phyloP scores from a whole-genome alignment of 2,888 invertebrate species.

The Tetragonula carbonaria region DNA sequence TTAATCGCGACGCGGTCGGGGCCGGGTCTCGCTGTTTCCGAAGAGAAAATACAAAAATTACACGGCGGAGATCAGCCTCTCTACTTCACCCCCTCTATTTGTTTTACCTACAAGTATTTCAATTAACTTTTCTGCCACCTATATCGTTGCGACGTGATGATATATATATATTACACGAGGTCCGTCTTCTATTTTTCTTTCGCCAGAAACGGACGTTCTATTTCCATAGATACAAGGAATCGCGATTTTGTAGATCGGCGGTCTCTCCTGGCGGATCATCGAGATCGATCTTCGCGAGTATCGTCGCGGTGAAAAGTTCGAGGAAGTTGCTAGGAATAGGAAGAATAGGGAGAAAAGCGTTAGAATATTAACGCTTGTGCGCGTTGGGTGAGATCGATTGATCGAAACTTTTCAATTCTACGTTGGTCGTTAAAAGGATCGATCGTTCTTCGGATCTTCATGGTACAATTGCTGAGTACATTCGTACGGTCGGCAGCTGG shows the following conservation, averaged over 20 bases:
- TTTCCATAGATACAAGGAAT: conserved; percentile 28
- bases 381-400: conserved; percentile 37
- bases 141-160: conserved; percentile 38
- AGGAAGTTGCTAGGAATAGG: conserved; percentile 45
- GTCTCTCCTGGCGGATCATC: conserved; percentile 13
- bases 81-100: conserved; percentile 53
- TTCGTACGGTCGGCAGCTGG: too few relatives aligned
- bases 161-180: conserved; percentile 47
- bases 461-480: too few relatives aligned
- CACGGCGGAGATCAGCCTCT: conserved; percentile 73
- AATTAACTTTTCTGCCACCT: conserved; percentile 24
- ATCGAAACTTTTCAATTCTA: conserved; percentile 12
- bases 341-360: conserved; percentile 46
- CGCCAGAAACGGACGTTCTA: conserved; percentile 7
- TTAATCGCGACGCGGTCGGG: conserved; percentile 7
- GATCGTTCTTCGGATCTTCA: background rate
- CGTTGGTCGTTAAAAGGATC: background rate
- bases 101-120: conserved; percentile 41
- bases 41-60: conserved; percentile 69
- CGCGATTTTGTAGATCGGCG: conserved; percentile 21
- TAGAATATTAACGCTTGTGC: background rate
- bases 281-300: conserved; percentile 17
- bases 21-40: conserved; percentile 13
- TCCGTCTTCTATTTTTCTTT: background rate
- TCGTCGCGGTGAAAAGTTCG: conserved; percentile 20